phyloP scores from a whole-genome alignment of 35 echinoderm and acorn worm genomes.

The Hemicentrotus pulcherrimus region DNA sequence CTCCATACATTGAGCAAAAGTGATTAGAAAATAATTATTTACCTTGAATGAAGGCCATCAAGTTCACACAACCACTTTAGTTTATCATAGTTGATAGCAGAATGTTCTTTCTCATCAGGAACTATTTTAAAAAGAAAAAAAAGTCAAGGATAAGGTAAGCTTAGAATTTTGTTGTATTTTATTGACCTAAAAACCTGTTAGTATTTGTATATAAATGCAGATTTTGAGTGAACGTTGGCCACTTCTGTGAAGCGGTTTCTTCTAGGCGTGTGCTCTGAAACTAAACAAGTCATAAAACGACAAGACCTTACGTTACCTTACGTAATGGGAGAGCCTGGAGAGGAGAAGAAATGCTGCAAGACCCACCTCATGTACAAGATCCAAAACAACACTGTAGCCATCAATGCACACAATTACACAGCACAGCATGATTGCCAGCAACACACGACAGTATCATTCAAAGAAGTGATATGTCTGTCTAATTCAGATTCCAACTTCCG shows the following conservation, averaged over 20 bases:
- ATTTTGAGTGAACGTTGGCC: not conserved
- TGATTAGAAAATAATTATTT: not conserved
- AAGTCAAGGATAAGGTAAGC: not conserved
- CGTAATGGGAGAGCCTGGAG: too few relatives aligned
- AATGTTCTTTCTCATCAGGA: constrained; percentile 42
- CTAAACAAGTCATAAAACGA: not conserved
- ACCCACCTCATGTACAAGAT: too few relatives aligned
- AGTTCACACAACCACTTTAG: constrained; percentile 73
- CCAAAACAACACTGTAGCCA: too few relatives aligned
- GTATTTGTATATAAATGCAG: not conserved
- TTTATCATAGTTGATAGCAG: constrained; percentile 84
- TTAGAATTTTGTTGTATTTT: not conserved
- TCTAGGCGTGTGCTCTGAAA: not conserved
- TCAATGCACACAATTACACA: too few relatives aligned
- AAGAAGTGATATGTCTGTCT: too few relatives aligned
- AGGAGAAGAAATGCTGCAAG: too few relatives aligned
- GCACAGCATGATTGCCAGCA: too few relatives aligned
- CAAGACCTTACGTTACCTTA: too few relatives aligned
- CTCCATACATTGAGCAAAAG: not conserved
- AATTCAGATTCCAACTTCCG: too few relatives aligned
- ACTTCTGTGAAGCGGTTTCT: not conserved
- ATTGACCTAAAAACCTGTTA: not conserved
- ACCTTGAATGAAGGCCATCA: constrained; percentile 71
- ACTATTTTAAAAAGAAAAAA: constrained; percentile 47
- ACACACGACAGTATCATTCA: too few relatives aligned